Conservation (phyloP, 2,797 vertebrate species). For the Perodicticus potto region DNA sequence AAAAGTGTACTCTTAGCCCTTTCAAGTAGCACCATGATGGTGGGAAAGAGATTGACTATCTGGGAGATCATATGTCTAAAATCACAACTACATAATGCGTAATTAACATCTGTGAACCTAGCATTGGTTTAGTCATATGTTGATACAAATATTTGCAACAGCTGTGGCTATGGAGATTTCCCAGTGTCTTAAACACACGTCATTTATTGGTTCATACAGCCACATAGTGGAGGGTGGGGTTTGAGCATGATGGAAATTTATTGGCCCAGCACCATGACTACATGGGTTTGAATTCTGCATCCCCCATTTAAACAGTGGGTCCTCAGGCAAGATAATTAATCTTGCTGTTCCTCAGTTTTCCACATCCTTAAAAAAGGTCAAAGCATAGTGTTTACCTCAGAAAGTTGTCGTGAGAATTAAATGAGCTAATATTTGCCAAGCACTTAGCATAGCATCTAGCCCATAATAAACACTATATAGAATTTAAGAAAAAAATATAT, state of each 20-base stretch:
- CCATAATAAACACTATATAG: background rate
- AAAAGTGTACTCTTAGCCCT: background rate
- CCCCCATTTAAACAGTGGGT: background rate
- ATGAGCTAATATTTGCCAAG: slow-evolving; percentile 30
- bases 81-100: background rate
- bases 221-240: background rate
- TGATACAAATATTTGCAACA: background rate
- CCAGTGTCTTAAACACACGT: background rate
- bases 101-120: slow-evolving; percentile 36
- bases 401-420: background rate
- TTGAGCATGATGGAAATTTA: background rate
- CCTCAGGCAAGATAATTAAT: background rate
- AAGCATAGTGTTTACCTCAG: background rate
- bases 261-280: background rate
- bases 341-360: background rate
- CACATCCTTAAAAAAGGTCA: background rate
- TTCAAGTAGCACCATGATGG: background rate
- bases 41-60: background rate
- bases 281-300: background rate
- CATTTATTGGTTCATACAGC: background rate
- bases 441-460: background rate
- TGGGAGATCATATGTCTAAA: background rate
- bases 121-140: background rate
- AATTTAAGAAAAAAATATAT: background rate
- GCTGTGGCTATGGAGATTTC: background rate